Percentiles rank a stretch among this genome's conserved stretches.
Conservation (phyloP, 2,797 vertebrate species). For the Tympanoctomys barrerae region DNA sequence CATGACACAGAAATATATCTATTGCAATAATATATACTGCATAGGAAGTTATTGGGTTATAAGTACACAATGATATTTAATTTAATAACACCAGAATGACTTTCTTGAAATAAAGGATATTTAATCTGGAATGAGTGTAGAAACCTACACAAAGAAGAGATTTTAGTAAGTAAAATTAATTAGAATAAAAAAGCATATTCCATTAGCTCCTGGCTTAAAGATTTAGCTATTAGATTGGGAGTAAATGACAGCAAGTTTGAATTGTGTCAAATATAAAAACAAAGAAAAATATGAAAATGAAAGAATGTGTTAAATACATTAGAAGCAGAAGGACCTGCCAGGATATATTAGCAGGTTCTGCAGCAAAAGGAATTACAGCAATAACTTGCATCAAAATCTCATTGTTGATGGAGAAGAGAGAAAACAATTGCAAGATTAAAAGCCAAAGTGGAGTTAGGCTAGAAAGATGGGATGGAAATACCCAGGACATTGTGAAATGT, state of each 20-base stretch:
- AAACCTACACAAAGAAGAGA: background rate
- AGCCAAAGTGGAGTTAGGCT: background rate
- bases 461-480: background rate
- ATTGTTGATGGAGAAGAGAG: background rate
- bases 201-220: background rate
- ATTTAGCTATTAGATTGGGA: background rate
- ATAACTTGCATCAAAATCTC: background rate
- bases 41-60: background rate
- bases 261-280: background rate
- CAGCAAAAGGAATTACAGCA: background rate
- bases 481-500: background rate
- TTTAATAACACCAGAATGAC: background rate
- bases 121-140: background rate
- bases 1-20: background rate
- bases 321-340: background rate
- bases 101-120: background rate
- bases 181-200: background rate
- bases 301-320: background rate
- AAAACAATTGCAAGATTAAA: background rate
- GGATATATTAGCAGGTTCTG: background rate
- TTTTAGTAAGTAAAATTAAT: background rate
- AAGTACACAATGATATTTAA: background rate
- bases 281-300: background rate
- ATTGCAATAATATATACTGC: background rate
- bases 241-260: background rate